phyloP scores from a whole-genome alignment of 2,797 vertebrate species.

The Chrosomus eos region DNA sequence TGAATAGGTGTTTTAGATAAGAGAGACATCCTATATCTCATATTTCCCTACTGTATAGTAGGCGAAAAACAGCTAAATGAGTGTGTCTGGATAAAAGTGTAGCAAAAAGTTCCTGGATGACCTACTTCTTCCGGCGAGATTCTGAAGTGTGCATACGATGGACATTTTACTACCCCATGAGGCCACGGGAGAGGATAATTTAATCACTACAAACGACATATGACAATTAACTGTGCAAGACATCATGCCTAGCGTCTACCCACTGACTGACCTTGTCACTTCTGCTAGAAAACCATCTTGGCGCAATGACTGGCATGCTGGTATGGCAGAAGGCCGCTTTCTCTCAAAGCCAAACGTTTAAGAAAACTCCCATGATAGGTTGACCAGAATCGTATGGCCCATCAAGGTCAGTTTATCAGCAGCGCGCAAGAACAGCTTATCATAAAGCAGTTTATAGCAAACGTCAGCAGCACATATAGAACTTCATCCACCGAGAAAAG shows the following conservation, averaged over 20 bases:
- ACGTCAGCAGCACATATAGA: not conserved
- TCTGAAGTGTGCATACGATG: no score
- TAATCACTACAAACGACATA: not conserved
- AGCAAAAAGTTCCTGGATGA: no score
- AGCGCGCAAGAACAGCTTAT: not conserved
- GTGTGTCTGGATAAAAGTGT: no score
- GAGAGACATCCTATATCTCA: no score
- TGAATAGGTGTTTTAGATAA: no score
- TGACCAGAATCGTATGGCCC: not conserved
- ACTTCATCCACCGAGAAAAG: not conserved
- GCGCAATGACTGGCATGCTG: not conserved
- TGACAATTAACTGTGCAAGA: not conserved
- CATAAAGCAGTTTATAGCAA: not conserved
- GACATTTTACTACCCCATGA: no score
- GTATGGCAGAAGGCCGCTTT: not conserved
- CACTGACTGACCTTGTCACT: conserved; percentile 8
- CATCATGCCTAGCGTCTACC: no score
- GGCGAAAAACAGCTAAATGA: no score
- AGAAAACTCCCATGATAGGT: not conserved
- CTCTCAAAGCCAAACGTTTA: not conserved
- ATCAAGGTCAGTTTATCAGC: not conserved
- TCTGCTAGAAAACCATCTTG: not conserved
- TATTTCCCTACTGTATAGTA: no score
- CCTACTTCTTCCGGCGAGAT: no score
- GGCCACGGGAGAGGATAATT: not conserved